Evolutionary conservation across 2,113 vertebrate species (phyloP), one percentile per base, ranked within the genome.

Genomic region (Carassius auratus): DNA sequence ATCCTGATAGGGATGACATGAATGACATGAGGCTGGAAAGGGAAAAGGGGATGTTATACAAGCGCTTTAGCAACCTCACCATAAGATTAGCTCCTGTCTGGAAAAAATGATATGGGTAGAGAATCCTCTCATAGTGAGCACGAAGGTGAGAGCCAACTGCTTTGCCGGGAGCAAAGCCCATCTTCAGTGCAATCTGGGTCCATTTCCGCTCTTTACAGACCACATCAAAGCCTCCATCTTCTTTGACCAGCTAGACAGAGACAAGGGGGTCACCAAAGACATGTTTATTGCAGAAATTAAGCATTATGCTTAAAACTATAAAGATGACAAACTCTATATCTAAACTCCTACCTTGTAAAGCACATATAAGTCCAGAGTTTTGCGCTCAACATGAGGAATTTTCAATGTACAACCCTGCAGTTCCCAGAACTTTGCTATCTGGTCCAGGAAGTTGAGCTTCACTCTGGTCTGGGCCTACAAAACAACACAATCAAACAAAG

Each of bases 401-500:
- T 99, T 99, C 92, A 99, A 89, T 0, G 97, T 96, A 86, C 97
- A 99, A 90, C 98, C 98, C 89, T 99, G 98, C 64, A 99, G 94
- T 88, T 99, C 98, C 98, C 98, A 99, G 92, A 99, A 99, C 91
- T 99, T 99, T 2, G 98, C 97, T 84, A 99, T 99, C 96, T 98
- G 97, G 93, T 99, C 98, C 93, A 99, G 91, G 90, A 99, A 99
- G 92, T 99, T 99, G 88, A 99, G 93, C 89, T 98, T 99, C 38
- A 99, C 98, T 86, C 98, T 97, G 75, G 97, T 99, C 83, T 99
- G 98, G 83, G 98, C 98, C 98, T 99, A 88, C 45, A 45, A 87
- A 86, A 86, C 3, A 88, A 6, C 86, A 66, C 1, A 87, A 52
- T 23, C n/a, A 48, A 81, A 66, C 7, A 75, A 61, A 38, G 6